These are phyloP conservation scores for Pardosa pseudoannulata DNA, from an alignment of 2,888 invertebrate species.

Conservation along the genomic window DNA sequence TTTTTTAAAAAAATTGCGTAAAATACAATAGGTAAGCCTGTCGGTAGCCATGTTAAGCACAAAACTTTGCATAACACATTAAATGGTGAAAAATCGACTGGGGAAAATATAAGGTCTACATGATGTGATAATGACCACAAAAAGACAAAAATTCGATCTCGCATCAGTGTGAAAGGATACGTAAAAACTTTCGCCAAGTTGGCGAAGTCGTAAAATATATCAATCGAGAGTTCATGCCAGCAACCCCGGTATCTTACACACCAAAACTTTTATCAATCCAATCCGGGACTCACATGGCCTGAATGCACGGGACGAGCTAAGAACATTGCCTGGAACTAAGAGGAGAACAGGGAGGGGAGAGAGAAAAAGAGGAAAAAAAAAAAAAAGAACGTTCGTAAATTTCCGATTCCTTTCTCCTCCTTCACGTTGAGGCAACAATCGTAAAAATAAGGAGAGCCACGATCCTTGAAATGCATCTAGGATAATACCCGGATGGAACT, in stretches of 20 bases:
- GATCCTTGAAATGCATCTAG: neutral
- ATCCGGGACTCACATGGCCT: neutral
- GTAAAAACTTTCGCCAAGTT: too few species aligned
- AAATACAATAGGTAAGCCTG: too few species aligned
- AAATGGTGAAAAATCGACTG: too few species aligned
- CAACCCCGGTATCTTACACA: neutral
- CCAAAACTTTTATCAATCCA: neutral
- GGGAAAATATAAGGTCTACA: too few species aligned
- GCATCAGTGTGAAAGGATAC: too few species aligned
- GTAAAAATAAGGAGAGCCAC: neutral
- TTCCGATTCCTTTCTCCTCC: neutral
- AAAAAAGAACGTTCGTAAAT: neutral
- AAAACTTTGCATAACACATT: too few species aligned
- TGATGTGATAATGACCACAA: too few species aligned
- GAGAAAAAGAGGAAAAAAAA: neutral
- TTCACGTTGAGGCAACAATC: neutral
- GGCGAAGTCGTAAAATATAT: neutral
- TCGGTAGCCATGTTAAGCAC: too few species aligned
- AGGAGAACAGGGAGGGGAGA: too few species aligned
- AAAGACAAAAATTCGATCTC: too few species aligned
- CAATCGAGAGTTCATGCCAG: neutral
- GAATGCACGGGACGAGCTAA: neutral
- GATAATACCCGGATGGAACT: neutral
- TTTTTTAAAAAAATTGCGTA: too few species aligned
- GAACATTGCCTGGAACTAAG: neutral